Evolutionary conservation across 2,797 vertebrate genomes (phyloP).

Genomic region (Pangasius krempfi): DNA sequence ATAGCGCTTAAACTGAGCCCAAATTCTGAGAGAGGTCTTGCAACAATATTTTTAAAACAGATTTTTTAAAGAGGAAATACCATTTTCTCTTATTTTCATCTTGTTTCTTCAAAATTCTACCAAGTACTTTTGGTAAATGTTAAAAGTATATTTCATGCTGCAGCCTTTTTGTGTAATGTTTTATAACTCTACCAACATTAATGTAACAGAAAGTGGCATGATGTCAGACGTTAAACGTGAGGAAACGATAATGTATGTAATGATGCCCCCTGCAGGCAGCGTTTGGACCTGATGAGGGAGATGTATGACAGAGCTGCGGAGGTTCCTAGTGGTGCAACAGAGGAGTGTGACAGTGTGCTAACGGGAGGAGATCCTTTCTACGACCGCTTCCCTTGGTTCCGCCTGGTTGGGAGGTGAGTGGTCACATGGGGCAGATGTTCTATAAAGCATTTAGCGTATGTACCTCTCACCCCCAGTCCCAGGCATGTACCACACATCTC

Average conservation of each 20-base stretch:
- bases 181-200: neutral
- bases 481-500: constrained; percentile 19
- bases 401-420: constrained; percentile 95
- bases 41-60: neutral
- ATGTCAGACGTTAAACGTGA: neutral
- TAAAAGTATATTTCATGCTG: neutral
- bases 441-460: constrained; percentile 15
- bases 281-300: constrained; percentile 94
- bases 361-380: constrained; percentile 96
- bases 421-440: neutral
- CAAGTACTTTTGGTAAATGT: neutral
- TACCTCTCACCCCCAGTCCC: neutral
- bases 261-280: constrained; percentile 79
- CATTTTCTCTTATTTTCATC: neutral
- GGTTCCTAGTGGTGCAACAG: constrained; percentile 83
- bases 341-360: constrained; percentile 90
- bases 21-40: no score
- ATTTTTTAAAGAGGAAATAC: neutral
- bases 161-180: neutral
- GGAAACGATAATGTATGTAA: constrained; percentile 16
- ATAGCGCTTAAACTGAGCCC: no score
- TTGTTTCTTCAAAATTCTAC: neutral
- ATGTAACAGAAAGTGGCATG: neutral
- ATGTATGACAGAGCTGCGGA: constrained; percentile 97
- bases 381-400: constrained; percentile 98